Evolutionary conservation across 2,113 vertebrate species (phyloP), one percentile per base, ranked within the genome.

Genomic region (Perca flavescens): DNA sequence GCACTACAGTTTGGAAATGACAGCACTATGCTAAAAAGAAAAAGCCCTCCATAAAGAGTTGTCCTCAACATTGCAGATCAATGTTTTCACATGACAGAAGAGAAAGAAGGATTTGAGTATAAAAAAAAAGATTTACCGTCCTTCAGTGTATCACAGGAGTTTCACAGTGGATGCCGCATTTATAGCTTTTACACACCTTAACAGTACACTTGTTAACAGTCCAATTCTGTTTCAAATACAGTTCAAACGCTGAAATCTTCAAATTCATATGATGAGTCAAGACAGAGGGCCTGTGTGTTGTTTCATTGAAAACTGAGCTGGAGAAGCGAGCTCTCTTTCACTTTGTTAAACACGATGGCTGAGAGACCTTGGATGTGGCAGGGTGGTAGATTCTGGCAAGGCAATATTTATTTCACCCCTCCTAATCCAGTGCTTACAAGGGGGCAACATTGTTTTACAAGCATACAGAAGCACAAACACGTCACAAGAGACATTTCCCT

Each of bases 1-100:
- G 91, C 90, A 93, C 91, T 91, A 91, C 87, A 91, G 83, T 92
- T 88, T 73, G 75, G 67, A 86, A 87, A 81, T 74, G 68, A 93
- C 88, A 92, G 77, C 85, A 80, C 88, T 86, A 89, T 68, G 69
- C 88, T 83, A 88, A 84, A 84, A 67, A 25, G n/a, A 25, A 69
- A 28, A 66, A 73, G 74, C 77, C 82, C 85, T 88, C 61, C 49
- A 56, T 62, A 72, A 69, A 2, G 15, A 43, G 40, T 43, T 77
- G 76, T 50, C 28, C 56, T 74, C 56, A 73, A 73, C 67, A 57
- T 43, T 34, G 79, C 81, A 73, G 68, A 70, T 60, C 46, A 64
- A 40, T 25, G 76, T 85, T 77, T 76, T 13, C 56, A 74, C n/a
- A n/a, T n/a, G 72, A 89, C 56, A 83, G 22, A 79, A 52, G 86